phyloP scores from a whole-genome alignment of 2,113 vertebrate genomes.

The Stigmatopora nigra region DNA sequence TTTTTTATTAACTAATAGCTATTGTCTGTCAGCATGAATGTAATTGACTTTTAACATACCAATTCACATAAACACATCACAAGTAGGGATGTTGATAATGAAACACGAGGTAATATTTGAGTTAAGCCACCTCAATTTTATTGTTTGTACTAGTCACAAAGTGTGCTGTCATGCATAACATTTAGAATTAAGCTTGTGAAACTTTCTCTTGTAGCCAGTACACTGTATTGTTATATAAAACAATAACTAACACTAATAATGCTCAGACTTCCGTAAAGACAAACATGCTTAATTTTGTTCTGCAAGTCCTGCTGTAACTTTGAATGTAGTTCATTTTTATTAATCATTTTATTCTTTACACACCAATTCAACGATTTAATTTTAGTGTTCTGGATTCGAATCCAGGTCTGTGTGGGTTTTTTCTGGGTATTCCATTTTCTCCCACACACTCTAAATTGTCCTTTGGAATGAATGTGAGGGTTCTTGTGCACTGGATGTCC shows the following conservation, averaged over 20 bases:
- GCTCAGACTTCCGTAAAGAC: neutral
- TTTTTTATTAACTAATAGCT: slow-evolving; percentile 54
- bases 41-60: slow-evolving; percentile 37
- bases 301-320: neutral
- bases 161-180: neutral
- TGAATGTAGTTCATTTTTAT: neutral
- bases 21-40: slow-evolving; percentile 57
- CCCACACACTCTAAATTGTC: no score
- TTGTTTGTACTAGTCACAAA: neutral
- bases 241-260: neutral
- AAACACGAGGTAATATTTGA: neutral
- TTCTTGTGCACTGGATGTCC: no score
- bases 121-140: neutral
- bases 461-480: no score
- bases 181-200: neutral
- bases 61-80: slow-evolving; percentile 31
- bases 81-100: neutral
- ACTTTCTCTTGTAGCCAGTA: neutral
- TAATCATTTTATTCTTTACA: neutral
- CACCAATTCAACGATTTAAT: no score
- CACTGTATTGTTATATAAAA: neutral
- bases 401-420: no score
- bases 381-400: no score
- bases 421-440: no score
- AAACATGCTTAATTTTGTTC: neutral